Percentiles rank a stretch among this genome's conserved stretches.
phyloP scores from a whole-genome alignment of 2,797 vertebrate genomes.

The Oreochromis grahami region DNA sequence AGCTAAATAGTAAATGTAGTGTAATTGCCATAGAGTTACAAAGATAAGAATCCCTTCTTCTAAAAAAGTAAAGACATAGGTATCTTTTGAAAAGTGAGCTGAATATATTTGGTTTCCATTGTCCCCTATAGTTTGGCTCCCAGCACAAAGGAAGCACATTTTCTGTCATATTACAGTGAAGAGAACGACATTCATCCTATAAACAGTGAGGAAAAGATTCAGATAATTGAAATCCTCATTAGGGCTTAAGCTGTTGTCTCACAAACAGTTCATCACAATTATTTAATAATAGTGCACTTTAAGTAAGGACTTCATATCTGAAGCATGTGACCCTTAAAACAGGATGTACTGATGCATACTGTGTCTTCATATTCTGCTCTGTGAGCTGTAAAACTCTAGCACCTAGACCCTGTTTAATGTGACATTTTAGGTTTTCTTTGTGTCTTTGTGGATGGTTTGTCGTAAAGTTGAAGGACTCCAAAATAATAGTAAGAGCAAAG shows the following conservation, averaged over 20 bases:
- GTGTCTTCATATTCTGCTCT: no score
- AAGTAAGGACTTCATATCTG: neutral
- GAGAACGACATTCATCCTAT: neutral
- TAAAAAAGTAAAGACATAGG: neutral
- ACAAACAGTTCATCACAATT: neutral
- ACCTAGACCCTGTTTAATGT: neutral
- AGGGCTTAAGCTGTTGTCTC: neutral
- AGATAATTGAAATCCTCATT: neutral
- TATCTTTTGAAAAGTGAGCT: neutral
- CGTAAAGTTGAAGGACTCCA: neutral
- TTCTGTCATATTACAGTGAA: neutral
- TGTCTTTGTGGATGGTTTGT: neutral
- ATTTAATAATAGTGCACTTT: neutral
- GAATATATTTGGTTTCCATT: neutral
- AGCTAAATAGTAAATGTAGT: neutral
- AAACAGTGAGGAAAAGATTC: neutral
- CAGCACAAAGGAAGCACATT: neutral
- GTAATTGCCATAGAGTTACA: neutral
- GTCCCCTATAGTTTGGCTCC: fast-evolving
- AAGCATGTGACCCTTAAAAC: neutral
- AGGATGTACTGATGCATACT: neutral
- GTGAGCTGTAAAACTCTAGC: neutral
- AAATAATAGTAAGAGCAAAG: neutral
- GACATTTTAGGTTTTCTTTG: neutral
- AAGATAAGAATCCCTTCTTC: neutral